phyloP scores from a whole-genome alignment of 2,113 vertebrate species.

The Lepus timidus region DNA sequence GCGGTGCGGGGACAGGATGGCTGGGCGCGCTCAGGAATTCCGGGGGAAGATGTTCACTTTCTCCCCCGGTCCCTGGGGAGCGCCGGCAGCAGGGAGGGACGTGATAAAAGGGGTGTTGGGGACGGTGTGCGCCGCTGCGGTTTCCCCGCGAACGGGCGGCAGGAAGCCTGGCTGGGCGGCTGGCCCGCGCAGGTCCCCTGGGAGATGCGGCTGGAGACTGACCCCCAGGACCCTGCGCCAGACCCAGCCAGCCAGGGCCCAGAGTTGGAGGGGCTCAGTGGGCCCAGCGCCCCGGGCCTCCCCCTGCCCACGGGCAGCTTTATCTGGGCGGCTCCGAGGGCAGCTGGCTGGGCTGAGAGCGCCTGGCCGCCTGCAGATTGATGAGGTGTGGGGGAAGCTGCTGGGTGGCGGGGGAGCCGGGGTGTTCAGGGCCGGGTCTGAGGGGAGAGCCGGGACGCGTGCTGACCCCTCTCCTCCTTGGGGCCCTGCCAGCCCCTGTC shows the following conservation, averaged over 20 bases:
- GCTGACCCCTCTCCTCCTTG: background rate
- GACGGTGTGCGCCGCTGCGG: conserved; percentile 67
- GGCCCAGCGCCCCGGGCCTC: background rate
- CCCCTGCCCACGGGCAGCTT: background rate
- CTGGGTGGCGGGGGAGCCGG: background rate
- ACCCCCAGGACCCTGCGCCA: background rate
- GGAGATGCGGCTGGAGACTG: background rate
- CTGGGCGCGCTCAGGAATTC: conserved; percentile 69
- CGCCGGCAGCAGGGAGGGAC: conserved; percentile 76
- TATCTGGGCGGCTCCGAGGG: conserved; percentile 46
- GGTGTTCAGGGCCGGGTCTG: background rate
- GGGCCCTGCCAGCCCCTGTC: background rate
- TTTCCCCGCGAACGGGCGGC: conserved; percentile 77
- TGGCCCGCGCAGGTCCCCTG: background rate
- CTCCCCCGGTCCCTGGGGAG: conserved; percentile 76
- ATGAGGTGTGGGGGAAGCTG: conserved; percentile 78
- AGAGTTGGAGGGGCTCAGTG: background rate
- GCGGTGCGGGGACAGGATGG: background rate
- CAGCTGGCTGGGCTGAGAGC: background rate
- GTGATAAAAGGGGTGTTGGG: conserved; percentile 80
- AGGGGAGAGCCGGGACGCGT: background rate
- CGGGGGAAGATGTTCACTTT: conserved; percentile 54
- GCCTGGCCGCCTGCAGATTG: conserved; percentile 70
- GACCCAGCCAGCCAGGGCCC: background rate
- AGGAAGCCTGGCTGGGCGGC: conserved; percentile 41